Evolutionary conservation across 2,888 invertebrate genomes (phyloP), one percentile per base, ranked within the genome.

Genomic region (Lysandra bellargus): DNA sequence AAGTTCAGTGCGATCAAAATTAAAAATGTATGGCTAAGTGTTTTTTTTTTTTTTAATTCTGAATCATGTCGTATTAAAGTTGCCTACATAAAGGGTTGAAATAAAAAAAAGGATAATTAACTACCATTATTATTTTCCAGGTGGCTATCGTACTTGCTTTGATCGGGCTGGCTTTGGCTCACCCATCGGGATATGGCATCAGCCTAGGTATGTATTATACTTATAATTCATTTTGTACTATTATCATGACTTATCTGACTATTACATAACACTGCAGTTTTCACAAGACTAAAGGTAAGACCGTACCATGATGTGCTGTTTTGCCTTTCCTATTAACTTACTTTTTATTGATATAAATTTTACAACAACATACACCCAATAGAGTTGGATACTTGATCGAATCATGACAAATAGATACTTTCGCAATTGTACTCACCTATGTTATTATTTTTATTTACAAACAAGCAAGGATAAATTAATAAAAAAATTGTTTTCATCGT

Each of bases 141-240:
- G 90, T 92, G 83, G 92, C 92, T 82, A 88, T 92, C 81, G 90
- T 92, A 77, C 89, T 92, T 78, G 92, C 91, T 78, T 83, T 92
- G 78, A 85, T 92, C 84, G 90, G 91, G 84, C 83, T 90, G 84
- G 89, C 86, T 82, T 84, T 87, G 60, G 85, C 90, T 80, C 88
- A 87, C 83, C 92, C 92, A 49, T 86, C 88, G 80, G 85, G 87
- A 5, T 82, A 82, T 17, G 82, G 82, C 9, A 61, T 82, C 14
- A 81, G 82, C 74, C 78, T 84, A 80, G 82, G 85, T 84, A 84
- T 82, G 49, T 49, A 57, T 6, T 14, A 7, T 23, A n/a, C n/a
- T n/a, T n/a, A 61, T 61, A 9, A 17, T 44, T 14, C 23, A 57
- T 79, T 57, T 57, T 49, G 9, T 49, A 49, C 49, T 61, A 23